Evolutionary conservation across 2,797 vertebrate species (phyloP), one percentile per base, ranked within the genome.

Genomic region (Crypturellus tataupa): DNA sequence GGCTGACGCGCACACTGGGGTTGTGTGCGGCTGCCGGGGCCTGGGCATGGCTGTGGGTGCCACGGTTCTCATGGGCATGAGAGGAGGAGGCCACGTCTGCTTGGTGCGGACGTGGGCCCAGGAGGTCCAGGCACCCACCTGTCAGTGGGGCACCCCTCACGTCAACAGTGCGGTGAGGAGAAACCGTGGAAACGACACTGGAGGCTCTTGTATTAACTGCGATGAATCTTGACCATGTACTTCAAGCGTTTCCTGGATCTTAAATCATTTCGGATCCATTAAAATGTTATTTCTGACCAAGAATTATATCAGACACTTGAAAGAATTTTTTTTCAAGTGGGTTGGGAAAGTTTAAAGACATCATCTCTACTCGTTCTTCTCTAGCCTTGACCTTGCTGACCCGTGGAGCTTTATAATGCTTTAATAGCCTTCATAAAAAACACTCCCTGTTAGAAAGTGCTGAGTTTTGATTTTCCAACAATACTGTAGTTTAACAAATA

Each of bases 261-360:
- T 6, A 55, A 12, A 8, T 3, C 35, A 5, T 10, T 83, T 46
- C 35, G 68, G 7, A 25, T 60, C 27, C 24, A 10, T 15, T 62
- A 79, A 94, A 85, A 53, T 23, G 13, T 33, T 92, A 33, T 49
- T 83, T 58, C 16, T 71, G 62, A 62, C 10, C 10, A 4, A 63
- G 56, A 65, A 76, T 77, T 60, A 23, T 60, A 37, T 72, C n/a
- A 84, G 67, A 25, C 20, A 46, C 16, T 70, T 31, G 6, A 56
- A 73, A 40, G 8, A 20, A 39, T 64, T 46, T 84, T 78, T 49
- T 56, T 25, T 75, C 58, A 78, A n/a, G 35, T 31, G 31, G 1
- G 2, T n/a, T 31, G 29, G 33, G 46, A 75, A 55, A 0, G 0
- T 80, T 42, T 76, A 70, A 65, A 79, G 65, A n/a, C 12, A 47